Evolutionary conservation across 92 coral and sea anemone genomes (phyloP), one percentile per base, ranked within the genome.

Genomic region (Zoanthus gigantus): DNA sequence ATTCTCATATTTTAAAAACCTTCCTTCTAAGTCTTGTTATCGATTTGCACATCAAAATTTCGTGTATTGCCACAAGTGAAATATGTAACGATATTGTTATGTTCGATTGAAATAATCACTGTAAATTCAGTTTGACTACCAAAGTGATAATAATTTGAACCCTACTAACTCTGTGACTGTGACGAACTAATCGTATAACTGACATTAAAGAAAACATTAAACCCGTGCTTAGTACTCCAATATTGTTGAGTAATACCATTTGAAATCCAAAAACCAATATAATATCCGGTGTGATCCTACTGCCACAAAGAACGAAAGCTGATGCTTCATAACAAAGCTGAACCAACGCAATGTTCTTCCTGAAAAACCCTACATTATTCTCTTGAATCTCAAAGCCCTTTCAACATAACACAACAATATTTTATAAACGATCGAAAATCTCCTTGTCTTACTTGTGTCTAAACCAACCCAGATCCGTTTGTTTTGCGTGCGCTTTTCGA

Each of bases 211-310:
- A 45, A 9, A 71, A 3, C 56, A 47, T 9, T 48, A 30, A 9
- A 23, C 31, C 74, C 13, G 56, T 17, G 53, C 79, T 48, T 7
- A 2, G 47, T 7, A 47, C 78, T 17, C 15, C 29, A 54, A 4
- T 14, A 44, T 14, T 76, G 42, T 53, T 58, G 65, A 77, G 48
- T 30, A 54, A 77, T 54, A 77, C 53, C 68, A 28, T 30, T 34
- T 58, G 29, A 34, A 77, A 77, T 14, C 47, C 29, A 77, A 77
- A 31, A 29, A 54, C 29, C 82, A 77, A 77, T 77, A 77, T 77
- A 5, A 45, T 16, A 54, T 77, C 82, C 47, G 82, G 48, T 52
- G 47, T 77, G 66, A 28, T 34, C 56, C 32, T 23, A 15, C 10
- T 47, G 60, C 29, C 79, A 13, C 15, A 71, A 54, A 9, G 6